phyloP scores from a whole-genome alignment of 2,888 invertebrate species.

The Lycaena phlaeas region DNA sequence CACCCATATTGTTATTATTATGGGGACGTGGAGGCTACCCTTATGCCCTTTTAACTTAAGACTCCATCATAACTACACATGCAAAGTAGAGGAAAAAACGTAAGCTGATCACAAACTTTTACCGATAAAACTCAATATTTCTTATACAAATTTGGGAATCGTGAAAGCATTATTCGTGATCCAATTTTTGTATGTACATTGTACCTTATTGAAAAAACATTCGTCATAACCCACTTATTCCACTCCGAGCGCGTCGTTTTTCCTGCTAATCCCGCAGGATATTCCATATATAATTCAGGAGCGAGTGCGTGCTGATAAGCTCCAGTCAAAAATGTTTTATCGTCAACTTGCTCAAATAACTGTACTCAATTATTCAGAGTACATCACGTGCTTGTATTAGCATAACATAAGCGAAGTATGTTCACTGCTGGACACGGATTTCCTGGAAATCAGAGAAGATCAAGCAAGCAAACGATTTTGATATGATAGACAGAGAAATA shows the following conservation, averaged over 20 bases:
- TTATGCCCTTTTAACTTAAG: too few relatives aligned
- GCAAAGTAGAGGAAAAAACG: too few relatives aligned
- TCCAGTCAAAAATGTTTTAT: conserved; percentile 22
- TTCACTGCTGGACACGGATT: too few relatives aligned
- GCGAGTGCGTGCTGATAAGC: conserved; percentile 44
- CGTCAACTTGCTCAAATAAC: conserved; percentile 3
- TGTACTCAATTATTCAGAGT: conserved; percentile 5
- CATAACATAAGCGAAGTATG: too few relatives aligned
- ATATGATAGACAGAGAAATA: too few relatives aligned
- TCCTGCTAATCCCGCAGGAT: conserved; percentile 3
- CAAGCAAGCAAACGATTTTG: too few relatives aligned
- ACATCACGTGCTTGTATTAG: neutral
- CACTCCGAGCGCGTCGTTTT: conserved; percentile 1
- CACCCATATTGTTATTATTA: too few relatives aligned
- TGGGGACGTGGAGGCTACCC: too few relatives aligned
- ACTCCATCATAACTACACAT: too few relatives aligned
- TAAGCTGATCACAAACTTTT: neutral
- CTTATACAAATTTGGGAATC: neutral
- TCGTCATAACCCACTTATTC: conserved; percentile 5
- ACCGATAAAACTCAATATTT: too few relatives aligned
- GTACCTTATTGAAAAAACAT: neutral
- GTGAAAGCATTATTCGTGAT: neutral
- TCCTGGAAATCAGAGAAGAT: too few relatives aligned
- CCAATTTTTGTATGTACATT: neutral
- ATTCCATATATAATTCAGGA: conserved; percentile 32